These are phyloP conservation scores for Corapipo altera DNA, from an alignment of 2,113 vertebrate species.

Conservation along the genomic window DNA sequence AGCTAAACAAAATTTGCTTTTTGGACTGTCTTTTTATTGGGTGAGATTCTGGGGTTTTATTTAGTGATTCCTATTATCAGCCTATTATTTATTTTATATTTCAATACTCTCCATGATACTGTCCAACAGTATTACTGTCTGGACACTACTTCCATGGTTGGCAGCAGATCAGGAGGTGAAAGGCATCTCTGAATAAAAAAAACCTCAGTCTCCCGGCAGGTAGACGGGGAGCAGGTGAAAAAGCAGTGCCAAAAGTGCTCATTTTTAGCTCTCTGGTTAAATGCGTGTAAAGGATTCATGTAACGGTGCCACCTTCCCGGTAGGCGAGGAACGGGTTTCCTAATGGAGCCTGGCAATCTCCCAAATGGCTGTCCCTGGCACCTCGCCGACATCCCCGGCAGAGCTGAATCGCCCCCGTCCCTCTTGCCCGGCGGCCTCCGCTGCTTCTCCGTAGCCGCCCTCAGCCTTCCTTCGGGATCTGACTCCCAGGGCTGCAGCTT, in stretches of 20 bases:
- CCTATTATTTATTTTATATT: neutral
- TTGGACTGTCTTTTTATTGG: neutral
- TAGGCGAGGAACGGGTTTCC: neutral
- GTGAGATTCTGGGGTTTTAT: neutral
- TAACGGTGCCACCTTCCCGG: too few species aligned
- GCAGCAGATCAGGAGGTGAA: neutral
- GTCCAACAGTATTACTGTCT: neutral
- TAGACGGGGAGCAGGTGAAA: neutral
- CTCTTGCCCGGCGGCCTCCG: neutral
- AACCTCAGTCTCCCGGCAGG: too few species aligned
- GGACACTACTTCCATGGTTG: neutral
- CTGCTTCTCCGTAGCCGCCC: neutral
- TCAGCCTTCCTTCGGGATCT: neutral
- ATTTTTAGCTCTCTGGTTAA: neutral
- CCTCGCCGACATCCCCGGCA: rapidly evolving
- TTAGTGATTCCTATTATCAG: neutral
- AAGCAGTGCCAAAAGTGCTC: neutral
- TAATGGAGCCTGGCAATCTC: neutral
- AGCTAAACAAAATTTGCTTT: neutral
- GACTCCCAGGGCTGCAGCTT: neutral
- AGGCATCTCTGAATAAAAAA: neutral
- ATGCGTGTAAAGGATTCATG: rapidly evolving
- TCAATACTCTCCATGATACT: neutral
- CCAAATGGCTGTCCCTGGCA: too few species aligned
- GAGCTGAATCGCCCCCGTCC: neutral